Conservation (phyloP, 2,797 vertebrate species). For the Pseudochaenichthys georgianus region DNA sequence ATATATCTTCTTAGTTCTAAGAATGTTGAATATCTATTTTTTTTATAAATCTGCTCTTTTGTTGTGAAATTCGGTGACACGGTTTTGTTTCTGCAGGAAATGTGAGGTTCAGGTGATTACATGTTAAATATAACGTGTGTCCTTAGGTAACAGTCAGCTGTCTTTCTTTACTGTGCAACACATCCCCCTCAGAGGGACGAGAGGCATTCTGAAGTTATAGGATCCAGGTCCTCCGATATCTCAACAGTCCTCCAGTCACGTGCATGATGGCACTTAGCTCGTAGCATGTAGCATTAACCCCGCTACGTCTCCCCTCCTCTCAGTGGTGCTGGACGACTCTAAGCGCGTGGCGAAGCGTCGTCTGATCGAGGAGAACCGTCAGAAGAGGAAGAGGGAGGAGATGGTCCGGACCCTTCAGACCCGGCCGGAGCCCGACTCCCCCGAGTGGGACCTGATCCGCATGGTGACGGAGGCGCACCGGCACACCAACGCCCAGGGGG, state of each 20-base stretch:
- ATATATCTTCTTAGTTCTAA: background rate
- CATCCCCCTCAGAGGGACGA: too few relatives aligned
- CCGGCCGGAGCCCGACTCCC: constrained; percentile 90
- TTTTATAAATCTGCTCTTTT: too few relatives aligned
- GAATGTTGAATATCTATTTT: background rate
- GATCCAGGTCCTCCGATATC: background rate
- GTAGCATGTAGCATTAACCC: background rate
- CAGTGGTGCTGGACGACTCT: constrained; percentile 96
- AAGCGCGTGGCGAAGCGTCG: constrained; percentile 97
- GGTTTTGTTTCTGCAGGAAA: background rate
- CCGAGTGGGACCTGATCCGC: constrained; percentile 96
- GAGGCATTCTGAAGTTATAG: background rate
- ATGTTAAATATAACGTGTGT: background rate
- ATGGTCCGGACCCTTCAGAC: constrained; percentile 93
- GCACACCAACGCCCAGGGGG: constrained; percentile 97
- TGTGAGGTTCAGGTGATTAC: background rate
- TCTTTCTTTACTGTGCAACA: too few relatives aligned
- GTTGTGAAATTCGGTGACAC: background rate
- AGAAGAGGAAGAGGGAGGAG: constrained; percentile 94
- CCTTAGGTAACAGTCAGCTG: too few relatives aligned
- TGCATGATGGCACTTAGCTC: background rate
- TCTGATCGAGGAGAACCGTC: constrained; percentile 97
- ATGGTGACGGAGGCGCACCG: constrained; percentile 95
- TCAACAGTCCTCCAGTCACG: constrained; percentile 8
- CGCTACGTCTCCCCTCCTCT: background rate